phyloP scores from a whole-genome alignment of 30 jellyfish, hydroid and myxozoan genomes.

The Aurelia aurita complex sp. Pacific region DNA sequence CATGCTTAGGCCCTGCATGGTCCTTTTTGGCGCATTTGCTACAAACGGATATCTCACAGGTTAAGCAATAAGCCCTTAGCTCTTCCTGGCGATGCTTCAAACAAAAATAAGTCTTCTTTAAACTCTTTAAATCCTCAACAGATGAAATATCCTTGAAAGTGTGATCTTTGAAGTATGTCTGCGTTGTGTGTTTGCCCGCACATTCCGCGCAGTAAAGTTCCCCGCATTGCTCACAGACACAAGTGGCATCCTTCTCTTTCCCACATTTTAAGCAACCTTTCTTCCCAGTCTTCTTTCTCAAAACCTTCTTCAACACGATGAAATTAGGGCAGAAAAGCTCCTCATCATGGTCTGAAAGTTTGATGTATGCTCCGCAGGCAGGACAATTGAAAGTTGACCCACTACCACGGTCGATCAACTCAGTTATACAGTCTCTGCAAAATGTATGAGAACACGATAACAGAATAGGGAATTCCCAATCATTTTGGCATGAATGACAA shows the following conservation, averaged over 20 bases:
- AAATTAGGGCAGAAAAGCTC: slow-evolving; percentile 98
- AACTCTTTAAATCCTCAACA: slow-evolving; percentile 54
- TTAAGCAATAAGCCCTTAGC: slow-evolving; percentile 60
- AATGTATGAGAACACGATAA: slow-evolving; percentile 91
- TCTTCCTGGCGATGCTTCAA: slow-evolving; percentile 71
- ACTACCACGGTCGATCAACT: slow-evolving; percentile 79
- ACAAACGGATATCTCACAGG: slow-evolving; percentile 88
- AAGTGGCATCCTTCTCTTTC: slow-evolving; percentile 51
- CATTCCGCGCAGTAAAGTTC: slow-evolving; percentile 84
- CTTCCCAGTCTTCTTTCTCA: slow-evolving; percentile 8
- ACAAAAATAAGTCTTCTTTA: slow-evolving; percentile 75
- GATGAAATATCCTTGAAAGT: slow-evolving; percentile 25
- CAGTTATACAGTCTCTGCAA: slow-evolving; percentile 92
- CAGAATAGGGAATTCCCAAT: slow-evolving; percentile 78
- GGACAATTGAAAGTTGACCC: slow-evolving; percentile 78
- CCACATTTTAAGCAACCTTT: slow-evolving; percentile 67
- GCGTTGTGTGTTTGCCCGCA: slow-evolving; percentile 63
- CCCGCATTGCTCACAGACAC: slow-evolving; percentile 79
- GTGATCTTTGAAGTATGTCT: slow-evolving; percentile 63
- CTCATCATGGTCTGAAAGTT: slow-evolving; percentile 83
- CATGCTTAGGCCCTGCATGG: slow-evolving; percentile 78
- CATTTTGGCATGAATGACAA: slow-evolving; percentile 77
- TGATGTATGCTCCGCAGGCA: slow-evolving; percentile 59
- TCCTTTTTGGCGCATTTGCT: slow-evolving; percentile 70
- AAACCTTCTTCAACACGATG: slow-evolving; percentile 60